Conservation (phyloP, 2,888 invertebrate genomes). For the Caenorhabditis wallacei region DNA sequence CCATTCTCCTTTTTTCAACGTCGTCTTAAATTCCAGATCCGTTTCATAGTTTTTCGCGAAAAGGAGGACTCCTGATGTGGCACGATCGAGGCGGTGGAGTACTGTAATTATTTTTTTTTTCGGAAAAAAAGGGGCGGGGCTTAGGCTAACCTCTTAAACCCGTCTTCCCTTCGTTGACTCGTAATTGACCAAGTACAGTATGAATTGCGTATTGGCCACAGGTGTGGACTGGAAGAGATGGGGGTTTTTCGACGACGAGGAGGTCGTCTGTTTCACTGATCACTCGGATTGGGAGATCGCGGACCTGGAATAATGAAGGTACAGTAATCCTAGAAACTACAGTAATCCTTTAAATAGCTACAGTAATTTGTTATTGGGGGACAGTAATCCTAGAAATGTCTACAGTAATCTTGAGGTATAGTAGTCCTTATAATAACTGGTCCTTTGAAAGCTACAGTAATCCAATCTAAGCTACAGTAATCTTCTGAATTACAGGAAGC, state of each 20-base stretch:
- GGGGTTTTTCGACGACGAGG: slow-evolving; percentile 89
- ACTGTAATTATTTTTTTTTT: slow-evolving; percentile 67
- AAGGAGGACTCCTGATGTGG: slow-evolving; percentile 94
- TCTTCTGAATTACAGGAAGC: no score
- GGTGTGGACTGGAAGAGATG: slow-evolving; percentile 87
- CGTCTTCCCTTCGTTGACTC: slow-evolving; percentile 91
- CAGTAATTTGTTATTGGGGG: background rate
- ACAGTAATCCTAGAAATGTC: no score
- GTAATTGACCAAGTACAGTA: slow-evolving; percentile 95
- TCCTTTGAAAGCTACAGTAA: no score
- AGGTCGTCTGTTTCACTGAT: slow-evolving; percentile 98
- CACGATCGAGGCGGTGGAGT: slow-evolving; percentile 87
- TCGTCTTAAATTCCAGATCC: slow-evolving; percentile 94
- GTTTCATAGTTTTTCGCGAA: slow-evolving; percentile 95
- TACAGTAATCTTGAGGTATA: no score
- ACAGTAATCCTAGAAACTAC: no score
- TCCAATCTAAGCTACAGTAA: no score
- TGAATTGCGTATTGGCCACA: slow-evolving; percentile 98
- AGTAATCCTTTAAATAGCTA: background rate
- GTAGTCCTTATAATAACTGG: no score
- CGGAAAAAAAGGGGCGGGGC: no score
- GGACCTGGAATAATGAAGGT: slow-evolving; percentile 86
- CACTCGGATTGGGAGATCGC: slow-evolving; percentile 93
- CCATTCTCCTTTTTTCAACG: slow-evolving; percentile 93
- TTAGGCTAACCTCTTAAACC: slow-evolving; percentile 79